These are phyloP conservation scores for Tricholaema leucomelas DNA, from an alignment of 2,113 vertebrate species.

Conservation along the genomic window DNA sequence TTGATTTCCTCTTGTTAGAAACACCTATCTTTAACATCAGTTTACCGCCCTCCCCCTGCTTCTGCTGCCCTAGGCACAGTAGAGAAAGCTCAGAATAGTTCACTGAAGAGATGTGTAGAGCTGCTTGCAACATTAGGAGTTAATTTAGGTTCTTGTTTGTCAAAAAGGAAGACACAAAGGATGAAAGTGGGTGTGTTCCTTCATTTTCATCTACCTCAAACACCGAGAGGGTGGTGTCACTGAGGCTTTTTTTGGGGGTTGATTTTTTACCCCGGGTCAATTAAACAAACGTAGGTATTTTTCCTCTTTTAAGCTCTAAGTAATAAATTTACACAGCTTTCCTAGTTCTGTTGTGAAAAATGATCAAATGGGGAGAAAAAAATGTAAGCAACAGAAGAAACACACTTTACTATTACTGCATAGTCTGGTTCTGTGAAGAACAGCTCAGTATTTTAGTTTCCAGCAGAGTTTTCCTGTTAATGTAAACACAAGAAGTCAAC, in stretches of 20 bases:
- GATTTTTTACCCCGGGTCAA: not conserved
- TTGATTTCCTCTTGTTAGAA: not conserved
- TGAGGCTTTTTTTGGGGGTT: not conserved
- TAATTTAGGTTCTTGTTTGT: not conserved
- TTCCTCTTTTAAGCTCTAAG: not conserved
- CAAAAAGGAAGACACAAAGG: not conserved
- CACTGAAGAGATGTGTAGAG: not conserved
- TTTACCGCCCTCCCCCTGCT: not conserved
- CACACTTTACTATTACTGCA: not conserved
- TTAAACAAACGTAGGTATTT: not conserved
- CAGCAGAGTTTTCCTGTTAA: not conserved
- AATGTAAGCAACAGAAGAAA: not conserved
- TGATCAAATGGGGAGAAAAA: not conserved
- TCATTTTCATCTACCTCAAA: not conserved
- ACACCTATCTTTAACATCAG: not conserved
- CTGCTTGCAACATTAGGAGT: not conserved
- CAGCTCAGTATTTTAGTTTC: not conserved
- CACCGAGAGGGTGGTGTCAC: fast-evolving
- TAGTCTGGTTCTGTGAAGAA: not conserved
- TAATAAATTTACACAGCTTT: not conserved
- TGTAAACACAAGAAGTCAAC: not conserved
- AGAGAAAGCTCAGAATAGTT: not conserved
- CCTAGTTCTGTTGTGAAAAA: not conserved
- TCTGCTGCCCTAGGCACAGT: not conserved
- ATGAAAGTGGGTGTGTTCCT: not conserved